Evolutionary conservation across 2,797 vertebrate genomes (phyloP).

Genomic region (Novumbra hubbsi): DNA sequence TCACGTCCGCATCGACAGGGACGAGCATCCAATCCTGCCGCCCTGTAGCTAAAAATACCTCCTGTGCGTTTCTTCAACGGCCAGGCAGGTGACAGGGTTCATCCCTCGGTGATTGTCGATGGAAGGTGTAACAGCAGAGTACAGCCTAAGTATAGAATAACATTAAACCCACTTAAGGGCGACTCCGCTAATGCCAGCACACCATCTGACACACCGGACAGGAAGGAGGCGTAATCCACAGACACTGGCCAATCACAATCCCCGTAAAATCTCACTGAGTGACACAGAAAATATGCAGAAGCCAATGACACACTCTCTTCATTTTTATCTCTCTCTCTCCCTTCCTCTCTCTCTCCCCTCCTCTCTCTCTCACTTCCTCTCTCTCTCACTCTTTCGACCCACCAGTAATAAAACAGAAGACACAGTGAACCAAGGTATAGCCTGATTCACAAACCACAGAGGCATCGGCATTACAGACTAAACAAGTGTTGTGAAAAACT

Average conservation of each 20-base stretch:
- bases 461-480: conserved; percentile 42
- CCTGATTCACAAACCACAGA: conserved; percentile 34
- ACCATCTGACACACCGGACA: conserved; percentile 26
- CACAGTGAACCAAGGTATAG: conserved; percentile 2
- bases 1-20: conserved; percentile 54
- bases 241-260: not conserved
- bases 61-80: not conserved
- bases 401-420: conserved; percentile 13
- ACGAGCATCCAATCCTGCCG: conserved; percentile 47
- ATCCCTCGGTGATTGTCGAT: conserved; percentile 23
- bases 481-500: conserved; percentile 53
- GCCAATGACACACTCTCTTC: not conserved
- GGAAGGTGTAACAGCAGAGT: conserved; percentile 37
- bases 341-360: too few species aligned
- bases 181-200: conserved; percentile 30
- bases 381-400: too few species aligned
- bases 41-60: conserved; percentile 63
- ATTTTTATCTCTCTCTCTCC: too few species aligned
- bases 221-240: conserved; percentile 29
- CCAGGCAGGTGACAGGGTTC: conserved; percentile 56
- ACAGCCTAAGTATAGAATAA: conserved; percentile 39
- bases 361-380: too few species aligned
- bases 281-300: conserved; percentile 10
- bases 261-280: not conserved
- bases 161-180: conserved; percentile 44